Base-by-base conservation (phyloP, 92 coral and sea anemone species). In the Porites divaricata region DNA sequence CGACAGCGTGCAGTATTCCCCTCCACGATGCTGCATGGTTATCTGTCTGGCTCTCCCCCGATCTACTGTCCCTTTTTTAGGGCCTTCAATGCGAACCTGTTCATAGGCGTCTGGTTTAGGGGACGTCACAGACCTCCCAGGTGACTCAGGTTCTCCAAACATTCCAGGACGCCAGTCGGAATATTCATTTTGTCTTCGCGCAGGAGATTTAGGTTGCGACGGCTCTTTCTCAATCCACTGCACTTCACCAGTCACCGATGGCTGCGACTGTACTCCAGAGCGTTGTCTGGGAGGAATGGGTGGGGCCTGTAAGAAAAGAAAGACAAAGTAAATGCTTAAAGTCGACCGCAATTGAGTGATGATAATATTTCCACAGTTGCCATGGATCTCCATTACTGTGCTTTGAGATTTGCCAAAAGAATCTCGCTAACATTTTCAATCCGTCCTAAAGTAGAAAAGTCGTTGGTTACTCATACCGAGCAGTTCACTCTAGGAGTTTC, bases 1-100 rank as follows among this genome's bases (percentile, higher is more conserved):
- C 20, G 95, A 82, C 24, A 94, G 63, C 16, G 93, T 92, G 79
- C 98, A 94, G 54, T 94, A 94, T 1, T 94, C 98, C 2, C 98
- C 98, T 0, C 71, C 90, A 65, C 70, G 69, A 16, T 85, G 80
- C 41, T 69, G 82, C 20, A 72, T 26, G 6, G 63, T 75, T 11
- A 52, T 21, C 67, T 49, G 56, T 63, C 83, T 91, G 15, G 86
- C 69, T 85, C 84, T 93, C 56, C 80, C 90, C 86, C 92, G 74
- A 83, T 94, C 92, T 23, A 89, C 69, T 66, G 83, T 73, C 0
- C 84, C 91, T 57, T 79, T 79, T 14, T 49, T 69, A 48, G 98
- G 93, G 8, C 90, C 95, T 61, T 94, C 98, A 35, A 93, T 48
- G 67, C 98, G 88, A 21, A 94, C 95, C 66, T 77, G 72, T 69